Conservation (phyloP, 92 coral and sea anemone genomes). For the Epizoanthus rinbou region DNA sequence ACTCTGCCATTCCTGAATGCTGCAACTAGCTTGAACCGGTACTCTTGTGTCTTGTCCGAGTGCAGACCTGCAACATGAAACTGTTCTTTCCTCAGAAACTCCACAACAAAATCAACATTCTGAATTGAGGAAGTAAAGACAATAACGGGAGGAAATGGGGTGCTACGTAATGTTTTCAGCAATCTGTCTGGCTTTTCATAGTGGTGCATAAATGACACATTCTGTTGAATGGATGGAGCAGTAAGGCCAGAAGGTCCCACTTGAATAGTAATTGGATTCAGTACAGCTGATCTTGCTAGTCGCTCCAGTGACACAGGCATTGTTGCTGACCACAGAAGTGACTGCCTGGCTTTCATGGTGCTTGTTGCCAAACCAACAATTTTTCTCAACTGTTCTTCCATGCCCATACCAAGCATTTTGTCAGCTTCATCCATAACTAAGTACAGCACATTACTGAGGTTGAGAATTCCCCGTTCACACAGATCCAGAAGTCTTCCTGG, state of each 20-base stretch:
- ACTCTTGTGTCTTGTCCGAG: conserved; percentile 90
- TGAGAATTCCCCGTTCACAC: conserved; percentile 86
- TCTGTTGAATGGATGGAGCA: conserved; percentile 86
- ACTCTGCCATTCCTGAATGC: conserved; percentile 91
- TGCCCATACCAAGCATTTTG: conserved; percentile 95
- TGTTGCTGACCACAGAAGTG: conserved; percentile 94
- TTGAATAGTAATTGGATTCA: conserved; percentile 88
- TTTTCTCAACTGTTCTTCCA: conserved; percentile 96
- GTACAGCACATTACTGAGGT: conserved; percentile 73
- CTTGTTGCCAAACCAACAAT: conserved; percentile 94
- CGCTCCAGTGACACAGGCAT: conserved; percentile 93
- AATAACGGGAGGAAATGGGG: conserved; percentile 95
- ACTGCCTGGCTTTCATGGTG: conserved; percentile 84
- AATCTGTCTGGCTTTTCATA: conserved; percentile 85
- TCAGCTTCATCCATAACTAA: conserved; percentile 98
- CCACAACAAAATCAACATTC: conserved; percentile 91
- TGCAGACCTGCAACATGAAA: conserved; percentile 96
- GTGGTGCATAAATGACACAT: conserved; percentile 76
- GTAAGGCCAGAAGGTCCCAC: conserved; percentile 90
- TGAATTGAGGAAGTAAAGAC: conserved; percentile 93
- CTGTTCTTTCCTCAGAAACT: conserved; percentile 86
- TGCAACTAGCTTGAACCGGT: conserved; percentile 80
- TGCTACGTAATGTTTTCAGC: conserved; percentile 78
- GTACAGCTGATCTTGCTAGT: conserved; percentile 94
- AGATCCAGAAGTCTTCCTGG: conserved; percentile 92